Conservation (phyloP, 2,113 vertebrate species). For the Misgurnus anguillicaudatus region DNA sequence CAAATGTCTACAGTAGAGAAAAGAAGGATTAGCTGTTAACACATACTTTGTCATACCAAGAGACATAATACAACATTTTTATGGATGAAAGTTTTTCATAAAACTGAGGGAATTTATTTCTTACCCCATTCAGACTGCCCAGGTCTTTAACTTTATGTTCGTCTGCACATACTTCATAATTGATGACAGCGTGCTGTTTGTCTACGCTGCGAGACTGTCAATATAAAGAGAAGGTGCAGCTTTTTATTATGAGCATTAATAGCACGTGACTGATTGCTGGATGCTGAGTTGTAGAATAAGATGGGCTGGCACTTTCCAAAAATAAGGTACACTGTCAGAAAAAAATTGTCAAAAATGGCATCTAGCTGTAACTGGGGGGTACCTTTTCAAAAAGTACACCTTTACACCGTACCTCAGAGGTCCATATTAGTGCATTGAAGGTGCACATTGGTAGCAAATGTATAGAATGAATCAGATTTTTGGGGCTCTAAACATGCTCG, state of each 20-base stretch:
- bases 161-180: conserved; percentile 89
- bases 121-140: conserved; percentile 93
- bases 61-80: not conserved
- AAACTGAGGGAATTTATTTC: conserved; percentile 52
- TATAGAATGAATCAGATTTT: too few species aligned
- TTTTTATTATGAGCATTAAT: conserved; percentile 47
- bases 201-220: conserved; percentile 94
- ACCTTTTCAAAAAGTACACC: too few species aligned
- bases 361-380: too few species aligned
- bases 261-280: not conserved
- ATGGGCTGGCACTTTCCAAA: too few species aligned
- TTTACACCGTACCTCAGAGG: too few species aligned
- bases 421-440: too few species aligned
- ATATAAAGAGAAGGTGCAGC: conserved; percentile 57
- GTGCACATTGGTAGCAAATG: too few species aligned
- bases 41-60: not conserved
- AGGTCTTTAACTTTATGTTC: conserved; percentile 95
- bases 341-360: too few species aligned
- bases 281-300: not conserved
- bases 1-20: conserved; percentile 84
- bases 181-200: conserved; percentile 96
- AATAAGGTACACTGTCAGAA: not conserved
- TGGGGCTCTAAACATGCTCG: too few species aligned
- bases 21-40: conserved; percentile 42
- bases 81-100: not conserved